A percentile compares a stretch with the other conserved stretches of the same genome.
phyloP scores from a whole-genome alignment of 1,140 invertebrate species.

The Melipona quadrifasciata region DNA sequence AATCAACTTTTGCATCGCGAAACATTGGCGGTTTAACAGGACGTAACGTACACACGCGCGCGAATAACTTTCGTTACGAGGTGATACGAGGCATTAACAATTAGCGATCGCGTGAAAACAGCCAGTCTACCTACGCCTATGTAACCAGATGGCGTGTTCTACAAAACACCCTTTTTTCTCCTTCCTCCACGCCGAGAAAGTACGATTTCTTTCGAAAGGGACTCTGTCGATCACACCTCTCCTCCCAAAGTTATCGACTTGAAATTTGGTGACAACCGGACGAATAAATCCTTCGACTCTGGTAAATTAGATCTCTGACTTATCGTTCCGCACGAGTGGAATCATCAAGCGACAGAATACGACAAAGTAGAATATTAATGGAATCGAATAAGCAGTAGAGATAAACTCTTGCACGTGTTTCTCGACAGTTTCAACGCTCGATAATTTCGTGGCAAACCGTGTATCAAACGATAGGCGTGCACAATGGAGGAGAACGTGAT shows the following conservation, averaged over 20 bases:
- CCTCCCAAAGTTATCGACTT: too few species aligned
- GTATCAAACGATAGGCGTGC: background rate
- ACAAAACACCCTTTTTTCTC: conserved; percentile 5
- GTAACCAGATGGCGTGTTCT: background rate
- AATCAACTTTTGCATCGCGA: background rate
- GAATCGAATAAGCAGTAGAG: too few species aligned
- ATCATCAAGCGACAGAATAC: too few species aligned
- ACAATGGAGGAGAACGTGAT: background rate
- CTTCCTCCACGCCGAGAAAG: background rate
- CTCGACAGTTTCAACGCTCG: too few species aligned
- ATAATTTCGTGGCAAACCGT: background rate
- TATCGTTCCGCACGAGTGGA: too few species aligned
- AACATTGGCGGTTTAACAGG: background rate
- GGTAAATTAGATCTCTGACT: too few species aligned
- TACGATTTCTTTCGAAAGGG: too few species aligned
- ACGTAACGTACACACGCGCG: background rate
- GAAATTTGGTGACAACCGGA: too few species aligned
- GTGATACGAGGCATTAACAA: conserved; percentile 20
- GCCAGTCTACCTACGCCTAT: background rate
- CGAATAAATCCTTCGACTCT: too few species aligned
- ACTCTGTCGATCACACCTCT: too few species aligned
- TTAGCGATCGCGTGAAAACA: conserved; percentile 17
- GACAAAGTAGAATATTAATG: too few species aligned
- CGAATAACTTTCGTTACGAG: background rate
- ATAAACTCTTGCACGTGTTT: too few species aligned